Percentiles rank a stretch among this genome's conserved stretches.
phyloP scores from a whole-genome alignment of 2,888 invertebrate species.

The Lacanobia wlatinum region DNA sequence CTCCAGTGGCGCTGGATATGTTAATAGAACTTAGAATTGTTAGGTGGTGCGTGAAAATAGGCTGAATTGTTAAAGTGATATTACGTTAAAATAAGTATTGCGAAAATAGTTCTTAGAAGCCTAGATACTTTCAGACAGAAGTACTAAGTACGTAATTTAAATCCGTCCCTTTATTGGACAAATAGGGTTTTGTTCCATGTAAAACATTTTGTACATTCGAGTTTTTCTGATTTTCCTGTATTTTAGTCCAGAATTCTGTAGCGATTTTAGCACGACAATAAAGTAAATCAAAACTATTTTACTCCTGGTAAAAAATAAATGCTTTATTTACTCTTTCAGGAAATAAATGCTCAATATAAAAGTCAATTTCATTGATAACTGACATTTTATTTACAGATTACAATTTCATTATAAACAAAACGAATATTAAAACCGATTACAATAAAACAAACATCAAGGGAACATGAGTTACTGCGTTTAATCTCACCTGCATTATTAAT shows the following conservation, averaged over 20 bases:
- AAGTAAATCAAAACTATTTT: not conserved
- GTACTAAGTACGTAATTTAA: too few species aligned
- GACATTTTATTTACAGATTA: not conserved
- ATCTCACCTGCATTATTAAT: conserved; percentile 61
- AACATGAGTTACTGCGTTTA: conserved; percentile 44
- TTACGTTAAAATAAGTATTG: not conserved
- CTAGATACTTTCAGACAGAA: too few species aligned
- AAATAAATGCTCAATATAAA: not conserved
- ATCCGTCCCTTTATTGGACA: too few species aligned
- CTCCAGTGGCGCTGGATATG: not conserved
- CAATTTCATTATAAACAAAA: conserved; percentile 3
- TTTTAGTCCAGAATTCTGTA: too few species aligned
- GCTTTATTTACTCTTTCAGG: too few species aligned
- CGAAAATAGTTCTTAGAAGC: not conserved
- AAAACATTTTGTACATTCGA: too few species aligned
- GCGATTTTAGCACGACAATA: not conserved
- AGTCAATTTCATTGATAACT: not conserved
- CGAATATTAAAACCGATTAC: conserved; percentile 31
- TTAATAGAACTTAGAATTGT: conserved; percentile 17
- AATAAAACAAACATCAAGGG: conserved; percentile 42
- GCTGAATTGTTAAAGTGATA: not conserved
- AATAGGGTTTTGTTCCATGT: too few species aligned
- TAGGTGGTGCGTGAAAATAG: not conserved
- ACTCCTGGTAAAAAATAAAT: too few species aligned
- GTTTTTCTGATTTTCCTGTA: too few species aligned